Percentiles rank a stretch among this genome's conserved stretches.
phyloP scores from a whole-genome alignment of 2,797 vertebrate genomes.

The Sebastes iracundus region DNA sequence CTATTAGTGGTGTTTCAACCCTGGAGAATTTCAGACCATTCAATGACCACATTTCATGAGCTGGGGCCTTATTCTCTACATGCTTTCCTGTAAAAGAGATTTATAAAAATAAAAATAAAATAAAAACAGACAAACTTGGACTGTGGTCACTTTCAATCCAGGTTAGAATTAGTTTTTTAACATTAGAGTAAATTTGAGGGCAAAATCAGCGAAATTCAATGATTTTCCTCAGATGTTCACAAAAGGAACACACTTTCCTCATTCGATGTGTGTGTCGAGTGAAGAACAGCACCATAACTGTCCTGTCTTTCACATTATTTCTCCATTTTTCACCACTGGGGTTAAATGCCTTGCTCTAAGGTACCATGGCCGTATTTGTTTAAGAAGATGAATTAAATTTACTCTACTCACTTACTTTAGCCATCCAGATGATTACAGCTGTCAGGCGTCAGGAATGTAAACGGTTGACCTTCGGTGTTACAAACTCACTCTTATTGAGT shows the following conservation, averaged over 20 bases:
- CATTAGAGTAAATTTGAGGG: background rate
- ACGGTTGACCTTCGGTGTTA: background rate
- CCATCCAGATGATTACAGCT: background rate
- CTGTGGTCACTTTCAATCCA: background rate
- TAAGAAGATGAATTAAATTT: background rate
- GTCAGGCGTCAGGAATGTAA: background rate
- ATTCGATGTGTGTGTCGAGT: background rate
- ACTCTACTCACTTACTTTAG: background rate
- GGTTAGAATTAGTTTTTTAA: background rate
- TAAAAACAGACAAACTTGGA: background rate
- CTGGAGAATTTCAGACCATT: slow-evolving; percentile 5
- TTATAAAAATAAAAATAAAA: background rate
- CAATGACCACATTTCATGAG: background rate
- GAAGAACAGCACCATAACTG: background rate
- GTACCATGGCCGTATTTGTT: background rate
- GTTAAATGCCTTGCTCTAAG: background rate
- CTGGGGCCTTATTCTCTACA: background rate
- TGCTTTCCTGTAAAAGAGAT: background rate
- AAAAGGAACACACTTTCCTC: background rate
- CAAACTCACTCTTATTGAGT: background rate
- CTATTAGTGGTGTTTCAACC: slow-evolving; percentile 35
- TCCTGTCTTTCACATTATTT: background rate
- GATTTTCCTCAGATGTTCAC: background rate
- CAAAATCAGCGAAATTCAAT: background rate
- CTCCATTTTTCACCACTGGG: background rate